Conservation (phyloP, 2,113 vertebrate genomes). For the Onychostruthus taczanowskii region DNA sequence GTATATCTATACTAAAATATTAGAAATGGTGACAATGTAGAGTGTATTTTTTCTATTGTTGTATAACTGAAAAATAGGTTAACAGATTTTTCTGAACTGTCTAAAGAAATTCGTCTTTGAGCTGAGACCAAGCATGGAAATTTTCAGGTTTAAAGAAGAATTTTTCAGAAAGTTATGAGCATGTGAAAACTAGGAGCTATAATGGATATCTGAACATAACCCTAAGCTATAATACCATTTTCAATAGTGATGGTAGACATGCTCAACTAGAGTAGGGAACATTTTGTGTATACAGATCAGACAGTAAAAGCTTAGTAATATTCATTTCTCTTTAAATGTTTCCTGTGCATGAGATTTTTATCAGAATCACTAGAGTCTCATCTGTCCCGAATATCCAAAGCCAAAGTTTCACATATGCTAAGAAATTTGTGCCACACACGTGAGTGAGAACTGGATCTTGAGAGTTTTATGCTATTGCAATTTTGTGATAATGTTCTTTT, state of each 20-base stretch:
- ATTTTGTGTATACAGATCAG: background rate
- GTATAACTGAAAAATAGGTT: slow-evolving; percentile 44
- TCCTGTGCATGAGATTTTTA: slow-evolving; percentile 15
- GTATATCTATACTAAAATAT: background rate
- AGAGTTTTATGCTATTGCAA: background rate
- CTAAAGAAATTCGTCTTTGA: slow-evolving; percentile 60
- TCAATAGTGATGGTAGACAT: slow-evolving; percentile 7
- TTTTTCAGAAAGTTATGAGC: slow-evolving; percentile 56
- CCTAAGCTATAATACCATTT: slow-evolving; percentile 49
- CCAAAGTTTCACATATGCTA: slow-evolving; percentile 24
- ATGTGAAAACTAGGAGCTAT: slow-evolving; percentile 49
- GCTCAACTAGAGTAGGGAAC: background rate
- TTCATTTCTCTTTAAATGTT: slow-evolving; percentile 28
- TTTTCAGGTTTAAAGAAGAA: slow-evolving; percentile 55
- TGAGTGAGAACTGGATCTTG: background rate
- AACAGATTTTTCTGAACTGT: slow-evolving; percentile 45
- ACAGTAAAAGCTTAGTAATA: background rate
- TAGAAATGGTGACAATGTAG: background rate
- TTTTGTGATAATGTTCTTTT: slow-evolving; percentile 45
- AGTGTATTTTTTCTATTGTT: slow-evolving; percentile 2
- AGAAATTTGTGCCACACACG: background rate
- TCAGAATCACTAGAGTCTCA: background rate
- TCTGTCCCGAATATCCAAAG: slow-evolving; percentile 9
- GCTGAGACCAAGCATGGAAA: slow-evolving; percentile 55
- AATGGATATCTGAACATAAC: slow-evolving; percentile 57